These are phyloP conservation scores for Ooceraea biroi DNA, from an alignment of 1,140 invertebrate species.

Conservation along the genomic window DNA sequence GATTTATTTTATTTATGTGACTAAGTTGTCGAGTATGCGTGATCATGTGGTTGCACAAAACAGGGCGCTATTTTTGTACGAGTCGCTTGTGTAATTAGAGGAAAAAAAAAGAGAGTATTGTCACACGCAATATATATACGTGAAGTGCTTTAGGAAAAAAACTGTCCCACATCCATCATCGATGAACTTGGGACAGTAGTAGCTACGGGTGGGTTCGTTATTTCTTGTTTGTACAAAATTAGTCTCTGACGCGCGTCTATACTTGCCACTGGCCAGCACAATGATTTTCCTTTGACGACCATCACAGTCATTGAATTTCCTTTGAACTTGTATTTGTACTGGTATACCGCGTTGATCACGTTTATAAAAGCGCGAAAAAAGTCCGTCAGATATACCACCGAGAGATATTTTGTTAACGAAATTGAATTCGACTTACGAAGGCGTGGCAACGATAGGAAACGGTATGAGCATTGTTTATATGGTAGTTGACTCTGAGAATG, in stretches of 20 bases:
- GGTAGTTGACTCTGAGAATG: constrained; percentile 37
- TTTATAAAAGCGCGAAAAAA: constrained; percentile 10
- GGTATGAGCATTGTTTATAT: constrained; percentile 57
- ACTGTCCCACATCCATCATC: constrained; percentile 18
- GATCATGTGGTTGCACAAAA: constrained; percentile 51
- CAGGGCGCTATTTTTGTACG: constrained; percentile 53
- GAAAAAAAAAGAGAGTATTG: neutral
- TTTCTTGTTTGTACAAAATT: constrained; percentile 18
- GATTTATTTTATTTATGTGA: constrained; percentile 12
- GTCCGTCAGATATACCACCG: constrained; percentile 25
- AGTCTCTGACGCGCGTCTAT: constrained; percentile 13
- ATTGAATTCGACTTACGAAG: constrained; percentile 38
- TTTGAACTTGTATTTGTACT: constrained; percentile 19
- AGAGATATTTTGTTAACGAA: constrained; percentile 54
- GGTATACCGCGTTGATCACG: constrained; percentile 9
- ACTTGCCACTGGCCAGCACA: neutral
- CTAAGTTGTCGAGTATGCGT: constrained; percentile 26
- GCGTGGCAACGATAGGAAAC: constrained; percentile 32
- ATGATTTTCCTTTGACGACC: constrained; percentile 7
- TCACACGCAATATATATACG: constrained; percentile 5
- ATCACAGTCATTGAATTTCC: constrained; percentile 5
- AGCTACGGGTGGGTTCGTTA: neutral
- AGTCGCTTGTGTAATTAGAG: constrained; percentile 47
- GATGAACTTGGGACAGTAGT: constrained; percentile 24
- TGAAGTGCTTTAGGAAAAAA: constrained; percentile 42